Evolutionary conservation across 2,113 vertebrate genomes (phyloP).

Genomic region (Boulengeromyrus knoepffleri): DNA sequence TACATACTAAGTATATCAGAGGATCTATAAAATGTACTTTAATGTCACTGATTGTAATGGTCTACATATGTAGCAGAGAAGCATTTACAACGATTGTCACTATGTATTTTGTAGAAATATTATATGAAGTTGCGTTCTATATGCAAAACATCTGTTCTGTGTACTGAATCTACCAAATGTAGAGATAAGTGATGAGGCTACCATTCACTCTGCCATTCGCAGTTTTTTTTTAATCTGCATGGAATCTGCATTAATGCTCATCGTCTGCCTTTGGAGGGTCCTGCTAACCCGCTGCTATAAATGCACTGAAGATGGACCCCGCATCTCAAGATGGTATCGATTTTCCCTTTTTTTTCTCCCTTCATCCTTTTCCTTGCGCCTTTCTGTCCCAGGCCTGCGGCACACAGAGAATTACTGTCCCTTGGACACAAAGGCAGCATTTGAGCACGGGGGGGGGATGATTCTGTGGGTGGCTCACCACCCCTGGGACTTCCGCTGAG

Average conservation of each 20-base stretch:
- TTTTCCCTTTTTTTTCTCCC: conserved; percentile 12
- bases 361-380: conserved; percentile 7
- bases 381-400: conserved; percentile 17
- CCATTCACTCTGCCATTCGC: background rate
- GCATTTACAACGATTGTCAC: background rate
- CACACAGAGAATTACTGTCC: conserved; percentile 31
- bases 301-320: conserved; percentile 7
- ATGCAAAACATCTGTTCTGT: background rate
- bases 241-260: conserved; percentile 15
- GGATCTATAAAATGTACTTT: background rate
- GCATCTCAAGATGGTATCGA: conserved; percentile 22
- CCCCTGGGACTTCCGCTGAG: conserved; percentile 24
- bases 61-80: background rate
- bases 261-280: background rate
- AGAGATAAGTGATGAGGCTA: background rate
- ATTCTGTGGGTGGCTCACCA: conserved; percentile 9
- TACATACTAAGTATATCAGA: background rate
- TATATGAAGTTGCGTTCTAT: background rate
- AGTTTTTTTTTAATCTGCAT: background rate
- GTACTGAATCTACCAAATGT: background rate
- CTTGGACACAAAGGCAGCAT: conserved; percentile 33
- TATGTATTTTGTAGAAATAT: background rate
- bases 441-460: conserved; percentile 31
- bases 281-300: background rate
- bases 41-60: background rate